Evolutionary conservation across 2,888 invertebrate species (phyloP), one percentile per base, ranked within the genome.

Genomic region (Drosophila greeni): DNA sequence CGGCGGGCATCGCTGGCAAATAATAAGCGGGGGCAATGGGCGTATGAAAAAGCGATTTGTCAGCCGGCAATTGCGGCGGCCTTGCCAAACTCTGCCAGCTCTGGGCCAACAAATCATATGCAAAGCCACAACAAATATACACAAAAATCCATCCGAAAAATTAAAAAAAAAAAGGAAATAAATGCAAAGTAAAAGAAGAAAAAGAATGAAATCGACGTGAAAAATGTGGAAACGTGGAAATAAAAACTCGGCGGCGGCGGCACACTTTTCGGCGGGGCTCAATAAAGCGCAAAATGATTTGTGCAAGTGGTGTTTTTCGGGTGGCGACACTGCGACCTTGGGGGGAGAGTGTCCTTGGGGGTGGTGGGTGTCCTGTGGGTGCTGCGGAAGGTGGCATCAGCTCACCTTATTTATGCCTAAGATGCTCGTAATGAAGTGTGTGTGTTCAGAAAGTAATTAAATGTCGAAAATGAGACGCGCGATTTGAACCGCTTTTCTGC

Each of bases 401-500:
- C 16, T 23, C 47, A 36, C 48, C 62, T 33, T 61, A 48, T 61
- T 48, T 34, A 24, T 48, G 62, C 51, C 55, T 68, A 75, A 72
- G 75, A 72, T 61, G 74, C 72, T 72, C 76, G 82, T 76, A 82
- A 76, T 79, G 73, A 74, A 79, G 82, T 82, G 76, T 58, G 58
- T 74, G 39, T 45, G 31, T 75, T 68, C 68, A 73, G 79, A 80
- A 80, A 84, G 82, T 80, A 80, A 80, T 80, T 84, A 84, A 79
- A 84, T 84, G 84, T 72, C 70, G 74, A 84, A 84, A 79, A 78
- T 75, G 82, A 75, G 74, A 81, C 72, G 76, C 70, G 67, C 76
- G 60, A 81, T 78, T 79, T 75, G 68, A 74, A 74, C 60, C 64
- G 52, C 69, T 42, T 56, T 45, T 51, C 40, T 47, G 24, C 26